These are phyloP conservation scores for Harmothoe impar DNA, from an alignment of 2,888 invertebrate genomes.

Conservation along the genomic window DNA sequence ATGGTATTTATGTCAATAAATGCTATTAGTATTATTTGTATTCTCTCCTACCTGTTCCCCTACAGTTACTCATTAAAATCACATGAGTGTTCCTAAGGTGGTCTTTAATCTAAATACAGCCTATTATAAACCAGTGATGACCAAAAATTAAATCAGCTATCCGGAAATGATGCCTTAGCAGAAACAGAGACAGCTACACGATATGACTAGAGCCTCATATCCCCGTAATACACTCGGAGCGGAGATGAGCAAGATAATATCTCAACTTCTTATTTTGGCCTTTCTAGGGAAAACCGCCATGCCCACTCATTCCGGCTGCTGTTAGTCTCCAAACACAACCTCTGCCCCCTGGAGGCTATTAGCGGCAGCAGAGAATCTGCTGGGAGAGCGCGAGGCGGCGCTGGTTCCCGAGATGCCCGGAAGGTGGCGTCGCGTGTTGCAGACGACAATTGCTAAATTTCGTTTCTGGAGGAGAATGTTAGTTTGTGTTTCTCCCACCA, in stretches of 20 bases:
- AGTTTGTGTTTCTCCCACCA: no score
- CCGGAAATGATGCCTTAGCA: not conserved
- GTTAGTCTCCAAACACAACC: not conserved
- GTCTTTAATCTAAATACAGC: not conserved
- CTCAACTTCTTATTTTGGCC: slow-evolving; percentile 15
- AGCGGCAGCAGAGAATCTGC: not conserved
- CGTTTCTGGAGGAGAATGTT: no score
- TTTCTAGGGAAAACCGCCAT: not conserved
- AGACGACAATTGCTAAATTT: not conserved
- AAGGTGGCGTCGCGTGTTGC: slow-evolving; percentile 29
- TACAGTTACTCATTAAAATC: no score
- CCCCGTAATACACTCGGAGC: not conserved
- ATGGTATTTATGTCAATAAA: no score
- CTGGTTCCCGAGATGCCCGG: not conserved
- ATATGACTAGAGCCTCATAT: not conserved
- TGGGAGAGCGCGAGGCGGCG: not conserved
- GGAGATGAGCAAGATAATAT: not conserved
- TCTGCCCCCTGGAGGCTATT: not conserved
- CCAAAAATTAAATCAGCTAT: not conserved
- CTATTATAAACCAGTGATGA: not conserved
- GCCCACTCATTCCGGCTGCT: not conserved
- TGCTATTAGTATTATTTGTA: no score
- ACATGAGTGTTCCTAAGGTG: no score
- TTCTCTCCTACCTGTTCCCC: no score
- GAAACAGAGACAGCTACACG: not conserved